Evolutionary conservation across 2,113 vertebrate species (phyloP), one percentile per base, ranked within the genome.

Genomic region (Corythornis cristatus): DNA sequence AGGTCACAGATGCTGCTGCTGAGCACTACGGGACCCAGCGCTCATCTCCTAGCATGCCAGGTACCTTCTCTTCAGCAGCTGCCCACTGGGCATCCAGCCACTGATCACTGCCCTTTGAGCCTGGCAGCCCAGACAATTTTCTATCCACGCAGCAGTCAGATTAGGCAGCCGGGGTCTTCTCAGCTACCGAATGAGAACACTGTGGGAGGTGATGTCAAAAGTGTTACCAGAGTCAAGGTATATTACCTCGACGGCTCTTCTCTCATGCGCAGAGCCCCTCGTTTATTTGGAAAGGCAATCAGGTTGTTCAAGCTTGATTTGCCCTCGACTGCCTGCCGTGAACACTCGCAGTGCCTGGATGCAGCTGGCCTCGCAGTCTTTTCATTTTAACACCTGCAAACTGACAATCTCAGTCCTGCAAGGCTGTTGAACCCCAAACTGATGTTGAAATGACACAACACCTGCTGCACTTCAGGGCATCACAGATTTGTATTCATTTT

Each of bases 351-450:
- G 85, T 37, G 94, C 79, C 79, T 93, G 75, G 82, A 80, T 88
- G 82, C 89, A 95, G 91, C 93, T 95, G 87, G 88, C 72, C 93
- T 92, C 94, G 73, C 84, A 93, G 87, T 74, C 89, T 91, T 94
- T 94, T 94, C 89, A 91, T 94, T 92, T 93, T 86, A 93, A 91
- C 91, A 96, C 93, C 95, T 95, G 95, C 91, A 94, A 91, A 93
- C 79, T 53, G 71, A 86, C 89, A 93, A 60, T 83, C 72, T 92
- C 67, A 45, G 91, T 80, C 93, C 89, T 91, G 79, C 79, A 95
- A 96, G 19, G 93, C 84, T 94, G 64, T 80, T 94, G 93, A 93
- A 86, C 89, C 60, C 84, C 72, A 79, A 95, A 85, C 64, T 88
- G 91, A 85, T 74, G 86, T 51, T 86, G 83, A 91, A 92, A 80